Base-by-base conservation (phyloP, 2,113 vertebrate genomes). In the Callithrix jacchus region DNA sequence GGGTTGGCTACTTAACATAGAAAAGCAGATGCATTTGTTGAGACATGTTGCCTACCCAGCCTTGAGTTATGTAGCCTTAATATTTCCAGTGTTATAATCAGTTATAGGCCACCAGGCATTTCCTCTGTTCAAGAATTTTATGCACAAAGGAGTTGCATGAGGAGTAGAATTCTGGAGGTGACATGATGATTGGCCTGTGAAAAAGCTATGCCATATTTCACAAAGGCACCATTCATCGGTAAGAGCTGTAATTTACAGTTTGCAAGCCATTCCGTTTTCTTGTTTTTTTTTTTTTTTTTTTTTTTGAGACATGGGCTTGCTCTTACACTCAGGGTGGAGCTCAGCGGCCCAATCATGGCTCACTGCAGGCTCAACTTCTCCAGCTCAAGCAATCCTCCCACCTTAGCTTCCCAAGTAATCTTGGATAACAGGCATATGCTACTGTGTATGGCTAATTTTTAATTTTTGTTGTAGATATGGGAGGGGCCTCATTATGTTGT, bases 41-140 rank as follows among this genome's bases (percentile, higher is more conserved):
- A 86, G 42, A 54, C 70, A 23, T 25, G 45, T 54, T 90, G 37
- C 23, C 54, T 81, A 4, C 23, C 4, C 32, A 47, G 45, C 32
- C 54, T 81, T 25, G 23, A 64, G n/a, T 74, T 90, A 74, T 2
- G 21, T 20, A 18, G 40, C 9, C 37, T 80, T 73, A 90, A 37
- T 93, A 47, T 87, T 93, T 93, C 66, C 54, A 81, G 18, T 81
- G 45, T 86, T 54, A 90, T 64, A 86, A 45, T 79, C 42, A 80
- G 30, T 89, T 66, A 35, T 42, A 32, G 21, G 40, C 52, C 42
- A 80, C 20, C 23, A 90, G 42, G n/a, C 37, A 81, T 80, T 73
- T 86, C 23, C 80, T 66, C 30, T 25, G 64, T 6, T 42, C 23
- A 37, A 80, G 30, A 13, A n/a, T 90, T 70, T 90, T 90, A 54